Conservation (phyloP, 2,113 vertebrate genomes). For the Eublepharis macularius region DNA sequence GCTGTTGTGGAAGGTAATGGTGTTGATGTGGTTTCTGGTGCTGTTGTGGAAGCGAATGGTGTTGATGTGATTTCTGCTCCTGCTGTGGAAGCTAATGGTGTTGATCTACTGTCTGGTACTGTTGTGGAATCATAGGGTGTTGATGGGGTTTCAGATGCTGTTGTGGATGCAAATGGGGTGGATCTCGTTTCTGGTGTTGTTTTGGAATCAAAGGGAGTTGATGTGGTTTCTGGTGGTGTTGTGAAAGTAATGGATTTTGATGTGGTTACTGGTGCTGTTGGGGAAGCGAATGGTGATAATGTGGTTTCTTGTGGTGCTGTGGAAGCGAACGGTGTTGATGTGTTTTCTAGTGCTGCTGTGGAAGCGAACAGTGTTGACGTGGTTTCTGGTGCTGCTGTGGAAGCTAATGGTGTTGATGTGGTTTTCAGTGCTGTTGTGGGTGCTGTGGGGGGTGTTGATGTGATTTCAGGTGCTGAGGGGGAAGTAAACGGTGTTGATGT, state of each 20-base stretch:
- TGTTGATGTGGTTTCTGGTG: neutral
- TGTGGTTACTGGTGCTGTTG: neutral
- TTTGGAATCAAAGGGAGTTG: neutral
- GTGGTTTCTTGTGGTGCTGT: neutral
- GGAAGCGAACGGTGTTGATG: too few relatives aligned
- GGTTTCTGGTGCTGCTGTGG: neutral
- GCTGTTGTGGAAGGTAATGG: too few relatives aligned
- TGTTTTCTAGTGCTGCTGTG: neutral
- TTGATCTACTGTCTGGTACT: neutral
- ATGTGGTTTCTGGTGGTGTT: neutral
- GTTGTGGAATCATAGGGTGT: neutral
- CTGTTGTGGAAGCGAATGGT: too few relatives aligned
- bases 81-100: neutral
- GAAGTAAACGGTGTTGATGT: too few relatives aligned
- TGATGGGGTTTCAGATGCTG: neutral
- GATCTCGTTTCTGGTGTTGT: neutral
- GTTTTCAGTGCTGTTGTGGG: neutral
- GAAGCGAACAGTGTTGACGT: neutral
- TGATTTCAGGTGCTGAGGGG: too few relatives aligned
- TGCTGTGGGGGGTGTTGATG: too few relatives aligned
- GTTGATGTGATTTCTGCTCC: neutral
- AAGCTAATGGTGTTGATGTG: too few relatives aligned
- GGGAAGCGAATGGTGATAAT: fast-evolving
- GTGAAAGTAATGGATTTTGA: fast-evolving
- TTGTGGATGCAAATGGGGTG: neutral